Evolutionary conservation across 2,888 invertebrate genomes (phyloP), one percentile per base, ranked within the genome.

Genomic region (Apoda limacodes): DNA sequence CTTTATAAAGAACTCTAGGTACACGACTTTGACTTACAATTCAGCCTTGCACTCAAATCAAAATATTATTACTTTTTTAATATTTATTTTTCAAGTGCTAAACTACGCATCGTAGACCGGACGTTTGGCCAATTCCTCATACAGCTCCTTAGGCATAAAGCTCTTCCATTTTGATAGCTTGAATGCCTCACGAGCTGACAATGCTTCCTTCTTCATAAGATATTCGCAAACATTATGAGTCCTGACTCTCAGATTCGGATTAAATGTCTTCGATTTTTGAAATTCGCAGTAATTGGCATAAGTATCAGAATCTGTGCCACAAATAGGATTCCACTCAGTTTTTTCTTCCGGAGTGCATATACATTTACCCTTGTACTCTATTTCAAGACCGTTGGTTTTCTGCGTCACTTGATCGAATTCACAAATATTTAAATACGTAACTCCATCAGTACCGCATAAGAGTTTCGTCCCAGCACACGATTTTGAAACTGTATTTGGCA

Each of bases 211-310:
- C 6, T 25, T 30, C 9, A 34, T 2, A 17, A 34, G 10, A 13
- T 17, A 14, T 2, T 22, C 25, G 9, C 34, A 31, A 9, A 34
- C 25, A 11, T 26, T 25, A 2, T 28, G 30, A 21, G 30, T 30
- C 5, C 22, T 13, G 25, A 31, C n/a, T 3, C 4, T n/a, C 12
- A 37, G 13, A 9, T 2, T 1, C 5, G 7, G 3, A 13, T 40
- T 30, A 1, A 0, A 4, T 15, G 32, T 35, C n/a, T 34, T 32
- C 9, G 41, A 48, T 12, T 35, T 21, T 13, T 32, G 30, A 7
- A 42, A 48, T 12, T 42, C 24, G 22, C 51, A 53, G 7, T 40
- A n/a, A 15, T 52, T 52, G 5, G 43, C 40, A 26, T 52, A 52
- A 2, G 51, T 45, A 9, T 42, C 33, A 30, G 42, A 28, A 15